Percentiles rank a stretch among this genome's conserved stretches.
Conservation (phyloP, 2,888 invertebrate genomes). For the Steromphala cineraria region DNA sequence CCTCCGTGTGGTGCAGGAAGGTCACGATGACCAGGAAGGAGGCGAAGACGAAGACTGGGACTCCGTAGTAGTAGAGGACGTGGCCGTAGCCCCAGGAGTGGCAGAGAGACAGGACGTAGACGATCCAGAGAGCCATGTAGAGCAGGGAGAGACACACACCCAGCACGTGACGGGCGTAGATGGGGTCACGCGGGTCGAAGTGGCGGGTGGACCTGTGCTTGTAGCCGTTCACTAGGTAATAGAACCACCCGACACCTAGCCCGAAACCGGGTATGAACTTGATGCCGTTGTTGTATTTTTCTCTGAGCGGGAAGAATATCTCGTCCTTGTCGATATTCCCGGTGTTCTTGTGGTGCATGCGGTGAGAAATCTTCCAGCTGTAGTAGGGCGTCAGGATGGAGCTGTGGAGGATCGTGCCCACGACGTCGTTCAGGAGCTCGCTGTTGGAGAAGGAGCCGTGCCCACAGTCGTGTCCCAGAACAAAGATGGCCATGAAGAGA, state of each 20-base stretch:
- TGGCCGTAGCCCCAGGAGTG: conserved; percentile 41
- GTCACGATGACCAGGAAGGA: conserved; percentile 67
- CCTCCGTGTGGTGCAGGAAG: conserved; percentile 68
- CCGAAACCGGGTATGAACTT: conserved; percentile 41
- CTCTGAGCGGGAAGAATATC: conserved; percentile 64
- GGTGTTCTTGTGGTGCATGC: conserved; percentile 66
- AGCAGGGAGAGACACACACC: conserved; percentile 49
- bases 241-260: conserved; percentile 62
- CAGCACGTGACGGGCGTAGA: conserved; percentile 54
- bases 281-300: conserved; percentile 35
- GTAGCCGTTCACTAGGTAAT: conserved; percentile 64
- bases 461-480: conserved; percentile 70
- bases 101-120: conserved; percentile 43
- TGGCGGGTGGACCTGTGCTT: conserved; percentile 58
- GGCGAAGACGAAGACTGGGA: conserved; percentile 65
- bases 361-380: conserved; percentile 68
- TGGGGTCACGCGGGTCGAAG: conserved; percentile 51
- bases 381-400: conserved; percentile 64
- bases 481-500: conserved; percentile 63
- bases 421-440: conserved; percentile 56
- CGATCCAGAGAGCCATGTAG: conserved; percentile 41
- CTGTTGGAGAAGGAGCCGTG: conserved; percentile 65
- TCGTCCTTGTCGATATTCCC: conserved; percentile 70
- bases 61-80: conserved; percentile 56
- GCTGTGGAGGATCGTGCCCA: conserved; percentile 60